Evolutionary conservation across 2,888 invertebrate genomes (phyloP).

Genomic region (Dicranocentrus wangi): DNA sequence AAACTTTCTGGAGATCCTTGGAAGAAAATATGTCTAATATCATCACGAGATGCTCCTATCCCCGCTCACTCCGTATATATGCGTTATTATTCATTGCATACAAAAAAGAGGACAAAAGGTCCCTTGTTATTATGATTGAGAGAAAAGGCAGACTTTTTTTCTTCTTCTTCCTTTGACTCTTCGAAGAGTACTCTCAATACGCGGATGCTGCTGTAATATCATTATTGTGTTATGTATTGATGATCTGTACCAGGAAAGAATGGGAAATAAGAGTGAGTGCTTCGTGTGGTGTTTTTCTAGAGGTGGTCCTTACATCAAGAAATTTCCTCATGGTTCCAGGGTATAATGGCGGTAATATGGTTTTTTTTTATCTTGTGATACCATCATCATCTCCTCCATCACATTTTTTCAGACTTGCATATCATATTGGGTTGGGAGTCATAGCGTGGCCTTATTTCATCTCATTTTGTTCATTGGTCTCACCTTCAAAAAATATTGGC

Average conservation of each 20-base stretch:
- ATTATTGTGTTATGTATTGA: constrained; percentile 37
- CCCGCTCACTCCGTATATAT: background rate
- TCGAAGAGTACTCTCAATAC: constrained; percentile 9
- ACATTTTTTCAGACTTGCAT: too few species aligned
- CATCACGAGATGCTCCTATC: background rate
- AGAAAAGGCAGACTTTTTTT: constrained; percentile 38
- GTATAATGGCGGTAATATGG: constrained; percentile 37
- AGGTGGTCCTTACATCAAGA: constrained; percentile 35
- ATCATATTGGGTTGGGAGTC: too few species aligned
- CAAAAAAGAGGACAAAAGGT: constrained; percentile 47
- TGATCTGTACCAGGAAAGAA: constrained; percentile 22
- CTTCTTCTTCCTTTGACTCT: constrained; percentile 19
- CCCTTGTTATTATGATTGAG: constrained; percentile 29
- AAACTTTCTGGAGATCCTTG: constrained; percentile 13
- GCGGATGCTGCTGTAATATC: constrained; percentile 3
- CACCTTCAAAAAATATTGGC: constrained; percentile 38
- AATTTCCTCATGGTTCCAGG: constrained; percentile 10
- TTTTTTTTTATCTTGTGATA: constrained; percentile 47
- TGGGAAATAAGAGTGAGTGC: background rate
- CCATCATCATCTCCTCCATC: constrained; percentile 31
- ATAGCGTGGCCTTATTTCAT: too few species aligned
- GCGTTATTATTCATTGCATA: constrained; percentile 38
- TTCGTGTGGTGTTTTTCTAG: background rate
- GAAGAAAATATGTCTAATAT: constrained; percentile 40
- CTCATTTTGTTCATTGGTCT: constrained; percentile 16